phyloP scores from a whole-genome alignment of 2,113 vertebrate species.

The Sceloporus tristichus region DNA sequence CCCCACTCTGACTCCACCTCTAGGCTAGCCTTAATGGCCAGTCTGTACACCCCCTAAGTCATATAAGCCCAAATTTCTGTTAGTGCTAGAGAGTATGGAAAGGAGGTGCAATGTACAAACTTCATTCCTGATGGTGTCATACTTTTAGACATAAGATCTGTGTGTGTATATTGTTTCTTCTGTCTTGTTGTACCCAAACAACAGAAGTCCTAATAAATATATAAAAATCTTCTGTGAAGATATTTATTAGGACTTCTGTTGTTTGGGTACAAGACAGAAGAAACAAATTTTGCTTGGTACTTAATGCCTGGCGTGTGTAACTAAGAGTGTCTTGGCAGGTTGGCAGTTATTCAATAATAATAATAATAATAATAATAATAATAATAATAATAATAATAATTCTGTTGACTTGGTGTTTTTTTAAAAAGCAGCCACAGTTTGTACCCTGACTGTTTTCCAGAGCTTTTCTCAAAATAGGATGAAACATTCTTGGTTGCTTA shows the following conservation, averaged over 20 bases:
- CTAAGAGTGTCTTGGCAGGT: not conserved
- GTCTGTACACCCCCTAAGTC: too few species aligned
- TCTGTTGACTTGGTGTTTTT: too few species aligned
- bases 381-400: too few species aligned
- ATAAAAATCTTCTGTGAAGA: not conserved
- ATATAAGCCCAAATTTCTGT: not conserved
- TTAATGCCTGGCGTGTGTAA: not conserved
- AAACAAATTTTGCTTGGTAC: constrained; percentile 6
- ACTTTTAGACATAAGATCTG: too few species aligned
- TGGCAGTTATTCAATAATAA: not conserved
- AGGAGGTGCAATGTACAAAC: not conserved
- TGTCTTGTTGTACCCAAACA: constrained; percentile 5
- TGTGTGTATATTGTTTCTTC: not conserved
- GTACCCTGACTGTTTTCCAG: not conserved
- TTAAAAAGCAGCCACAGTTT: not conserved
- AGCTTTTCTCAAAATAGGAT: not conserved
- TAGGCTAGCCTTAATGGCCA: too few species aligned
- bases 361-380: too few species aligned
- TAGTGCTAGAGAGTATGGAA: not conserved
- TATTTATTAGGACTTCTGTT: not conserved
- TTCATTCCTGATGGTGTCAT: not conserved
- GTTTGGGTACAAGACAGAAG: not conserved
- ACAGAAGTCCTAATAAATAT: not conserved
- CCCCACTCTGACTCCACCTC: too few species aligned
- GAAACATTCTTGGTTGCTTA: not conserved